Percentiles rank a stretch among this genome's conserved stretches.
phyloP scores from a whole-genome alignment of 1,140 invertebrate species.

The Paraescarpia echinospica region DNA sequence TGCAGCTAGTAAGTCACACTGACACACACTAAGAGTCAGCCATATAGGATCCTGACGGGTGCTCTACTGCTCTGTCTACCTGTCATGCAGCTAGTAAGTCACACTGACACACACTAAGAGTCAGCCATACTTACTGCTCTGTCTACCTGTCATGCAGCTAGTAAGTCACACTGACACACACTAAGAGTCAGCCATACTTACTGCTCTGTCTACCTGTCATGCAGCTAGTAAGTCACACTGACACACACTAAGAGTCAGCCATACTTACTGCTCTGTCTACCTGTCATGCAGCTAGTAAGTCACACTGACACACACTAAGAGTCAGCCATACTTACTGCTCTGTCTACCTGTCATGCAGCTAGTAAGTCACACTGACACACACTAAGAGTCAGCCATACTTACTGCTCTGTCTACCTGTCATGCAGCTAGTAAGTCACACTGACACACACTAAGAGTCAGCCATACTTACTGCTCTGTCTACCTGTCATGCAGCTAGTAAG shows the following conservation, averaged over 20 bases:
- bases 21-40: not conserved
- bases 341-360: not conserved
- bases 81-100: not conserved
- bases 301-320: not conserved
- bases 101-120: not conserved
- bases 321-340: too few relatives aligned
- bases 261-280: not conserved
- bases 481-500: not conserved
- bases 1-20: not conserved
- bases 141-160: not conserved
- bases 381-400: too few relatives aligned
- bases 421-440: not conserved
- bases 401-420: not conserved
- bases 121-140: too few relatives aligned
- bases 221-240: not conserved
- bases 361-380: not conserved
- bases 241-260: too few relatives aligned
- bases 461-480: not conserved
- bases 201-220: not conserved
- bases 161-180: not conserved
- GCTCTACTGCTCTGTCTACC: not conserved
- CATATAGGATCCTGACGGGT: not conserved
- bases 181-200: too few relatives aligned
- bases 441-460: too few relatives aligned
- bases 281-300: not conserved